phyloP scores from a whole-genome alignment of 92 coral and sea anemone species.

The Porites lobata region DNA sequence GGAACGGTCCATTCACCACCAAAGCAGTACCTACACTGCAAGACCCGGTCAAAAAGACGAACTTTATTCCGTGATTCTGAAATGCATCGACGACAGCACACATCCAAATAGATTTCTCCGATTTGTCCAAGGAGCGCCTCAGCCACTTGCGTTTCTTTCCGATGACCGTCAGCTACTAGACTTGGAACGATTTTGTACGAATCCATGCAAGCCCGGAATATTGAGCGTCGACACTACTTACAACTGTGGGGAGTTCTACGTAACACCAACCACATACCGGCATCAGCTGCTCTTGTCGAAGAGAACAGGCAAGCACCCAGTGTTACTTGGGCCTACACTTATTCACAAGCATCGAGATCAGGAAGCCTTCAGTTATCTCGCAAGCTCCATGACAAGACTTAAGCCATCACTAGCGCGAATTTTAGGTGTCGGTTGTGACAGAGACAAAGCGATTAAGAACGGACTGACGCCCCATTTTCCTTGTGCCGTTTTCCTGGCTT shows the following conservation, averaged over 20 bases:
- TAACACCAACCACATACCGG: conserved; percentile 42
- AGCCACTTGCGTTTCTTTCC: conserved; percentile 62
- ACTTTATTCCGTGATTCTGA: conserved; percentile 38
- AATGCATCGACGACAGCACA: conserved; percentile 44
- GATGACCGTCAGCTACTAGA: conserved; percentile 53
- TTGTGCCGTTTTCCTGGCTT: conserved; percentile 12
- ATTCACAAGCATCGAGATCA: conserved; percentile 56
- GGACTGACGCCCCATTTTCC: conserved; percentile 52
- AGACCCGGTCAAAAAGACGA: conserved; percentile 44
- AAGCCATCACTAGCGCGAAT: conserved; percentile 21
- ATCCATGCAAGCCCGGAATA: conserved; percentile 20
- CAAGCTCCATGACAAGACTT: conserved; percentile 48
- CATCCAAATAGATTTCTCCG: conserved; percentile 30
- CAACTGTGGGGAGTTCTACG: conserved; percentile 59
- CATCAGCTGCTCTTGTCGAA: conserved; percentile 31
- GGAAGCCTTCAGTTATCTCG: conserved; percentile 51
- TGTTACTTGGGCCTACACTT: conserved; percentile 62
- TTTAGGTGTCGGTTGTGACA: conserved; percentile 53
- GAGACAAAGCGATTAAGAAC: conserved; percentile 57
- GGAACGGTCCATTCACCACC: conserved; percentile 1
- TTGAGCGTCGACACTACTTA: conserved; percentile 64
- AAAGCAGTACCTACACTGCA: no score
- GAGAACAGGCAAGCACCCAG: conserved; percentile 54
- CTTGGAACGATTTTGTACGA: conserved; percentile 54
- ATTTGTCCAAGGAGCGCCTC: conserved; percentile 61